Conservation (phyloP, 2,113 vertebrate species). For the Capreolus pygargus region DNA sequence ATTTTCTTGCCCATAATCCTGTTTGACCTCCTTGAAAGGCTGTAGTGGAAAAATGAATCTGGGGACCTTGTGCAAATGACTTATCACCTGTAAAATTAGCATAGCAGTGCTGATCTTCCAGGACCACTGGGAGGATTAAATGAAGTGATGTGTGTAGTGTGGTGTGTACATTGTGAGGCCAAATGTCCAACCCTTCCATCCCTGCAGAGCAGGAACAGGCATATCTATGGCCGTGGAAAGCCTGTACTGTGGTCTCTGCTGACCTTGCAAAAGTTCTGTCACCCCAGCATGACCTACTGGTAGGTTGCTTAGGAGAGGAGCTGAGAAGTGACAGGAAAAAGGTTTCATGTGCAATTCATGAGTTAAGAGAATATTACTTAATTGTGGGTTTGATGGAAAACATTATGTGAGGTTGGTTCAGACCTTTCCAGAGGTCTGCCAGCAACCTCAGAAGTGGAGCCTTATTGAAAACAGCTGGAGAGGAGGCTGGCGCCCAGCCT, state of each 20-base stretch:
- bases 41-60: neutral
- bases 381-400: conserved; percentile 77
- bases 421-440: conserved; percentile 72
- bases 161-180: neutral
- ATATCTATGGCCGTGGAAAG: neutral
- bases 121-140: neutral
- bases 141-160: neutral
- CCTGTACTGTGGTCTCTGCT: neutral
- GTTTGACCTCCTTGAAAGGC: neutral
- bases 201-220: neutral
- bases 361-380: conserved; percentile 77
- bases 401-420: conserved; percentile 74
- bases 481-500: conserved; percentile 48
- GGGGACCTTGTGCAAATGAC: neutral
- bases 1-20: neutral
- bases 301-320: conserved; percentile 44
- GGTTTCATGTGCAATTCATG: conserved; percentile 61
- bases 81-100: conserved; percentile 15
- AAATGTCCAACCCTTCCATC: neutral
- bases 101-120: neutral
- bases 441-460: conserved; percentile 75
- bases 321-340: conserved; percentile 67
- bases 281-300: conserved; percentile 34
- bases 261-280: neutral
- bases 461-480: conserved; percentile 75